A percentile compares a stretch with the other conserved stretches of the same genome.
phyloP scores from a whole-genome alignment of 2,113 vertebrate species.

The Trogon melanurus region DNA sequence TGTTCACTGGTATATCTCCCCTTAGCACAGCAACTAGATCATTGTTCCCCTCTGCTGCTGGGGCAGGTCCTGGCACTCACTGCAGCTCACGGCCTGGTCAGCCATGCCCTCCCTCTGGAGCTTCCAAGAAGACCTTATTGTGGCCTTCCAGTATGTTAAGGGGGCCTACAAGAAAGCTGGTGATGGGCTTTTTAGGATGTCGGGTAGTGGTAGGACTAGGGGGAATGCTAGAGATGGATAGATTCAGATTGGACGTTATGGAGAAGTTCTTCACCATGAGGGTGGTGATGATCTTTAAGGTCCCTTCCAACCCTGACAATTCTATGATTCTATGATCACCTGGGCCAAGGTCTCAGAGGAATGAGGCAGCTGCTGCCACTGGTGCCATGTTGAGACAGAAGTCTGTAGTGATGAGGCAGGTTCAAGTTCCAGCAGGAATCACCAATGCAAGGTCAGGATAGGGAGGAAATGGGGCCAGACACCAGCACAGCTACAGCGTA shows the following conservation, averaged over 20 bases:
- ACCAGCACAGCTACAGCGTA: rapidly evolving
- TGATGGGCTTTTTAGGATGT: too few species aligned
- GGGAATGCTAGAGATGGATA: too few species aligned
- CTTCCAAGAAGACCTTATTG: too few species aligned
- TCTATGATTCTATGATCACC: too few species aligned
- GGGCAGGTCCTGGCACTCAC: background rate
- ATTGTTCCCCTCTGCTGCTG: background rate
- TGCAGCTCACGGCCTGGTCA: background rate
- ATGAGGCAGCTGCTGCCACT: background rate
- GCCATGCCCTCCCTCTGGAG: background rate
- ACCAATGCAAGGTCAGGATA: background rate
- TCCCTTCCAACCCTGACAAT: too few species aligned
- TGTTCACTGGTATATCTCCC: too few species aligned
- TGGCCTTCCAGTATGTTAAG: too few species aligned
- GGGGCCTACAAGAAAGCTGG: too few species aligned
- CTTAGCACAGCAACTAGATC: background rate
- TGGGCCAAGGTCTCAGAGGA: background rate
- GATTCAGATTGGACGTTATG: too few species aligned
- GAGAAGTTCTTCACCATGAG: too few species aligned
- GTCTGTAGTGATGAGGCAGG: background rate
- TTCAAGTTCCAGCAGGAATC: background rate
- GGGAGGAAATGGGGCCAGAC: background rate
- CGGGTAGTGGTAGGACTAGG: too few species aligned
- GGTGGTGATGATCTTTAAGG: too few species aligned
- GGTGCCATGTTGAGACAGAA: background rate